These are phyloP conservation scores for Chiloscyllium plagiosum DNA, from an alignment of 2,113 vertebrate genomes.

Conservation along the genomic window DNA sequence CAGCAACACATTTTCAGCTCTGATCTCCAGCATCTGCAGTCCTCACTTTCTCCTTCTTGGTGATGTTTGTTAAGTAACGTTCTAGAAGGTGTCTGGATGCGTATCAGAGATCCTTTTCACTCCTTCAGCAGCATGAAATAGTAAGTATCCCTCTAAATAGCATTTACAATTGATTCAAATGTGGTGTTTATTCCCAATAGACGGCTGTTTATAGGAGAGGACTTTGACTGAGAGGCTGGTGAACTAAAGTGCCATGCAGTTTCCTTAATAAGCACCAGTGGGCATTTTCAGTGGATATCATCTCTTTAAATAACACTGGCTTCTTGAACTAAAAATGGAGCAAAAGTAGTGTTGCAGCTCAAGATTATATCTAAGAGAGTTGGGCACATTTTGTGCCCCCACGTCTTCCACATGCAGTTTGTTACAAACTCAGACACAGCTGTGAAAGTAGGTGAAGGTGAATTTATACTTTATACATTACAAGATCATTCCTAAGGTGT, in stretches of 20 bases:
- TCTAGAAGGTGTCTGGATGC: background rate
- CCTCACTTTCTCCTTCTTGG: too few species aligned
- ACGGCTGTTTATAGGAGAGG: background rate
- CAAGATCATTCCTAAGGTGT: too few species aligned
- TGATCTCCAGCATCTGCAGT: too few species aligned
- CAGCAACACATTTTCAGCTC: too few species aligned
- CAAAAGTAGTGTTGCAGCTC: background rate
- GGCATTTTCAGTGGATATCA: background rate
- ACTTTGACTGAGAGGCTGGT: background rate
- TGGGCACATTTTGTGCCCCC: background rate
- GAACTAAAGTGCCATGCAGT: background rate
- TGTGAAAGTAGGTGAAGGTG: background rate
- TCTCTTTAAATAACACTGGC: background rate
- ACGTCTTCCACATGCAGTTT: background rate
- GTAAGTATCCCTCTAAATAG: background rate
- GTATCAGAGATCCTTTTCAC: background rate
- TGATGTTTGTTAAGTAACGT: background rate
- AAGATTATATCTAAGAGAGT: background rate
- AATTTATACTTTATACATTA: background rate
- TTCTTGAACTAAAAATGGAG: background rate
- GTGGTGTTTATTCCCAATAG: background rate
- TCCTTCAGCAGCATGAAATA: background rate
- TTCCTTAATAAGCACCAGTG: too few species aligned
- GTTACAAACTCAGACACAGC: background rate
- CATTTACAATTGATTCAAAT: background rate